Conservation (phyloP, 2,797 vertebrate genomes). For the Steatocranus sp. region DNA sequence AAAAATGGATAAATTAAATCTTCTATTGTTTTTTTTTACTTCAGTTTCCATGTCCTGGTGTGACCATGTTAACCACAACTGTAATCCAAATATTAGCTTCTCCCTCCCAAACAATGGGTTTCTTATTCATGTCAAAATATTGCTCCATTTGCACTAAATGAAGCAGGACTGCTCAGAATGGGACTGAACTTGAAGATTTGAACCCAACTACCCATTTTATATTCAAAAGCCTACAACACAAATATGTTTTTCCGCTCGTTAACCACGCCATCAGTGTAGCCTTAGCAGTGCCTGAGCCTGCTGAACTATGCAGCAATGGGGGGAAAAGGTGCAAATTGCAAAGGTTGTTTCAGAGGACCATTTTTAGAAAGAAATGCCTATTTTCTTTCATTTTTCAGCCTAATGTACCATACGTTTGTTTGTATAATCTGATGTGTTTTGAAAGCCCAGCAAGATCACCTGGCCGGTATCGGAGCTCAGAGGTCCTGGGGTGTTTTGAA, state of each 20-base stretch:
- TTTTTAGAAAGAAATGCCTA: neutral
- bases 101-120: conserved; percentile 12
- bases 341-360: neutral
- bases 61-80: conserved; percentile 22
- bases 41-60: conserved; percentile 47
- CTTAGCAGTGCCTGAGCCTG: conserved; percentile 23
- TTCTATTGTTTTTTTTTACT: conserved; percentile 55
- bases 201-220: neutral
- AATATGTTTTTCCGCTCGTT: neutral
- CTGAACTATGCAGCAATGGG: conserved; percentile 54
- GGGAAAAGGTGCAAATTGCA: neutral
- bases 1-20: conserved; percentile 57
- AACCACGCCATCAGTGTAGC: conserved; percentile 18
- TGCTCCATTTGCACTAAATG: neutral
- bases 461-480: neutral
- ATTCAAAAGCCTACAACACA: neutral
- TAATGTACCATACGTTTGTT: neutral
- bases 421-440: neutral
- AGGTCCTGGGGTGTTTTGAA: neutral
- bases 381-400: neutral
- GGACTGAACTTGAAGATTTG: neutral
- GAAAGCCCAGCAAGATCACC: neutral
- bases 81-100: conserved; percentile 16
- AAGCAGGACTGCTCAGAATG: neutral
- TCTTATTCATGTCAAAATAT: neutral